Evolutionary conservation across 2,797 vertebrate genomes (phyloP).

Genomic region (Pseudomugil tenellus): DNA sequence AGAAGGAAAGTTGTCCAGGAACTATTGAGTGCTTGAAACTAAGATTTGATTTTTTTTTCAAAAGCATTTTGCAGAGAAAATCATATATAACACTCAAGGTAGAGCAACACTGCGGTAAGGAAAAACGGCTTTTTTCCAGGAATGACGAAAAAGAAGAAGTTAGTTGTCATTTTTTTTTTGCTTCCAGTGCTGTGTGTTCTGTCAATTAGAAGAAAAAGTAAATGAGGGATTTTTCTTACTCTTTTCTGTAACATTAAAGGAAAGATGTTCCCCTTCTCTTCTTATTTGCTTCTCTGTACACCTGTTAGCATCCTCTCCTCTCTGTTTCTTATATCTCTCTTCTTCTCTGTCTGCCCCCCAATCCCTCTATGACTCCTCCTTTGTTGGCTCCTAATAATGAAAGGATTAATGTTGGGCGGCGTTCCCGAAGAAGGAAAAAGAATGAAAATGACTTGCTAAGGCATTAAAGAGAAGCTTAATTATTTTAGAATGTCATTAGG

Average conservation of each 20-base stretch:
- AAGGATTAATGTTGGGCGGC: conserved; percentile 74
- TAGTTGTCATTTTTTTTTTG: conserved; percentile 42
- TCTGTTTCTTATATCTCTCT: conserved; percentile 50
- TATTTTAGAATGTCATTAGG: conserved; percentile 79
- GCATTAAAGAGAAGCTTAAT: conserved; percentile 78
- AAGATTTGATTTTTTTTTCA: conserved; percentile 58
- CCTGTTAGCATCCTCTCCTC: conserved; percentile 54
- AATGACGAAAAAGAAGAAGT: conserved; percentile 47
- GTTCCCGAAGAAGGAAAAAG: conserved; percentile 68
- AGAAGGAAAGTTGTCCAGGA: conserved; percentile 28
- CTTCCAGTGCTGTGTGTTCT: conserved; percentile 15
- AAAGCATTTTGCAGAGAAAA: conserved; percentile 47
- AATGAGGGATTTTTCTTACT: background rate
- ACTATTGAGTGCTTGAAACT: conserved; percentile 48
- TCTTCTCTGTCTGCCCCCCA: conserved; percentile 41
- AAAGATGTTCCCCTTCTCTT: conserved; percentile 25
- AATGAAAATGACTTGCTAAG: conserved; percentile 69
- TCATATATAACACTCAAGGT: conserved; percentile 52
- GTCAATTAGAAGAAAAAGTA: conserved; percentile 10
- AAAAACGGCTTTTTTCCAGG: conserved; percentile 40
- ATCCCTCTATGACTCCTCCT: conserved; percentile 54
- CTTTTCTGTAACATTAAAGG: conserved; percentile 10
- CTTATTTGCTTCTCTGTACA: conserved; percentile 29
- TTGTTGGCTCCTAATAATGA: conserved; percentile 77
- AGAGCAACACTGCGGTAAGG: conserved; percentile 40